Evolutionary conservation across 2,797 vertebrate species (phyloP).

Genomic region (Hephaestus fuliginosus): DNA sequence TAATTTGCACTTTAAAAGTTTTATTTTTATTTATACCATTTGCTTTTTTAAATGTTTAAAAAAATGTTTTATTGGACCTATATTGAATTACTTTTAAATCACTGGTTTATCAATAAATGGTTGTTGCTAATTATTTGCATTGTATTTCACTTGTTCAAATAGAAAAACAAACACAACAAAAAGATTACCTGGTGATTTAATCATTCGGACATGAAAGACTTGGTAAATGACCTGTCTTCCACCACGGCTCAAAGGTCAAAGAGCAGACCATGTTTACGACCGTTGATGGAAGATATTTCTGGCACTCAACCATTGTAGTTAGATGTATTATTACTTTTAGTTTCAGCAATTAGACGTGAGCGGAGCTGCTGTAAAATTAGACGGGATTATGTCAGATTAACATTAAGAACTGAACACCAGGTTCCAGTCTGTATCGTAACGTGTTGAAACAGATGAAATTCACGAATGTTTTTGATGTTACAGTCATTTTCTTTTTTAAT

Average conservation of each 20-base stretch:
- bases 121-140: too few relatives aligned
- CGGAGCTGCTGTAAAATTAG: conserved; percentile 31
- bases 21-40: too few relatives aligned
- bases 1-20: too few relatives aligned
- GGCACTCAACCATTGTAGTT: conserved; percentile 35
- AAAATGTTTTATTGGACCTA: too few relatives aligned
- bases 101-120: too few relatives aligned
- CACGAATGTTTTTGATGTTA: conserved; percentile 26
- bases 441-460: conserved; percentile 36
- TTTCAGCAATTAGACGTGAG: conserved; percentile 23
- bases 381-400: conserved; percentile 16
- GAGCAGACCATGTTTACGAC: not conserved
- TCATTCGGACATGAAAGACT: too few relatives aligned
- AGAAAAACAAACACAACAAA: too few relatives aligned
- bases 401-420: conserved; percentile 17
- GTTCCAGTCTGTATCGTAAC: conserved; percentile 6
- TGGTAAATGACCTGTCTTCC: too few relatives aligned
- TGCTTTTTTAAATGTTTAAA: too few relatives aligned
- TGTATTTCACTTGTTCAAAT: too few relatives aligned
- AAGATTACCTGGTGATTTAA: too few relatives aligned
- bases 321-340: conserved; percentile 18
- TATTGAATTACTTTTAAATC: too few relatives aligned
- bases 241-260: not conserved
- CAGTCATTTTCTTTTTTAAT: conserved; percentile 7
- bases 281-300: conserved; percentile 5